Percentiles rank a stretch among this genome's conserved stretches.
These are phyloP conservation scores for Leptinotarsa rubiginosa DNA, from an alignment of 2,888 invertebrate species.

Conservation along the genomic window DNA sequence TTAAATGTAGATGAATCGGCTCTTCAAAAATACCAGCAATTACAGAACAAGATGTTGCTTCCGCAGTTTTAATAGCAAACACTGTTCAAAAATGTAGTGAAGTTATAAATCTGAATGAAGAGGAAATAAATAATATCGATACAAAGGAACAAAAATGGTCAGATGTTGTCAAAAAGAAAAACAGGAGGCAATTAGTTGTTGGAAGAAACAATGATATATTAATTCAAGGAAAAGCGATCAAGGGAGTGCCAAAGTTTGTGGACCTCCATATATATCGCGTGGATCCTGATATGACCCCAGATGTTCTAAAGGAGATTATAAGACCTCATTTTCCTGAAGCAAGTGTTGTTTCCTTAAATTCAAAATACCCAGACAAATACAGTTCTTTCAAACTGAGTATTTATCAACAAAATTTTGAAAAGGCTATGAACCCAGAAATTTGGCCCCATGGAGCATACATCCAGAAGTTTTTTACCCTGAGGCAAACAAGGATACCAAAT, in stretches of 20 bases:
- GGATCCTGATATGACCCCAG: slow-evolving; percentile 15
- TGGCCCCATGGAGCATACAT: neutral
- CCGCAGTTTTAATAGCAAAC: no score
- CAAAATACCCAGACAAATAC: slow-evolving; percentile 3
- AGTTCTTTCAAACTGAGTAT: slow-evolving; percentile 10
- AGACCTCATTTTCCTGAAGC: slow-evolving; percentile 9
- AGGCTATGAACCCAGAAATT: neutral
- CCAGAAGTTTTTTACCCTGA: neutral
- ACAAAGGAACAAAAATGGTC: slow-evolving; percentile 5
- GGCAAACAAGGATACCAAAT: no score
- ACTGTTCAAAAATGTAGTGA: no score
- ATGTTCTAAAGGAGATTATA: neutral
- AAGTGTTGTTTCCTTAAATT: neutral
- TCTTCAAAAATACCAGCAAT: no score
- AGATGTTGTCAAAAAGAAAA: neutral
- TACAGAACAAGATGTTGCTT: no score
- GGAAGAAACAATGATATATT: neutral
- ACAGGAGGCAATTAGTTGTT: neutral
- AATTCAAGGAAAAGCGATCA: slow-evolving; percentile 10
- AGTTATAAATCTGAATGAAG: no score
- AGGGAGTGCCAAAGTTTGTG: slow-evolving; percentile 8
- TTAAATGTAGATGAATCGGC: no score
- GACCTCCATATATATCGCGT: slow-evolving; percentile 11
- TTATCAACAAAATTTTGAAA: neutral
- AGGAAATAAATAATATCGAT: no score